Evolutionary conservation across 2,888 invertebrate species (phyloP), one percentile per base, ranked within the genome.

Genomic region (Anticlea derivata): DNA sequence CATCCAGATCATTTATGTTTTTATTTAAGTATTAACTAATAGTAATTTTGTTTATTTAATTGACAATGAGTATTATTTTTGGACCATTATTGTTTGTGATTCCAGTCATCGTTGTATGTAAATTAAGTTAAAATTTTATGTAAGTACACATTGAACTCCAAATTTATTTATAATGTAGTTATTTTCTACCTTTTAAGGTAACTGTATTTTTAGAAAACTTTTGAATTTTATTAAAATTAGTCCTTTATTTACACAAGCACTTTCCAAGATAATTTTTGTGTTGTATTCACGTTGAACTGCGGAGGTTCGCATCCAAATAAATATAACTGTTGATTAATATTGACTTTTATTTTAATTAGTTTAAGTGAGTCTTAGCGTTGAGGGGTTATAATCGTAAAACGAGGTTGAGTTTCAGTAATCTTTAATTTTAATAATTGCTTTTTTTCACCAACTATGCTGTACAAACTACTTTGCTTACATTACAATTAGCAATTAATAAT

Each of bases 401-500:
- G 62, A 82, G 80, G 30, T 1, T 50, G 82, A 82, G 82, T 86
- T 88, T 89, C 86, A 83, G 83, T 86, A 88, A 86, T 78, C 81
- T 87, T 90, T 87, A 86, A 83, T 88, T 86, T 87, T 89, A 89
- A 88, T 90, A 90, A 90, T 90, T 90, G 90, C 89, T 88, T 87
- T 72, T 72, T 83, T 83, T 87, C 83, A 70, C 86, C 88, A 84
- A 86, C 88, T 89, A 88, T 84, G 90, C 90, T 89, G 86, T 90
- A 90, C 88, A 90, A 86, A 87, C 90, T 90, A 90, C 84, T 79
- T 86, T 76, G 88, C 90, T 90, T 90, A 90, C 83, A 89, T 86
- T 89, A 65, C 44, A 86, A 86, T 88, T 90, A 90, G 90, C 90
- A 89, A 89, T 90, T 88, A 90, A 90, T 89, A 90, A 90, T 90